Percentiles rank a stretch among this genome's conserved stretches.
Evolutionary conservation across 2,113 vertebrate species (phyloP).

Genomic region (Callaeas wilsoni): DNA sequence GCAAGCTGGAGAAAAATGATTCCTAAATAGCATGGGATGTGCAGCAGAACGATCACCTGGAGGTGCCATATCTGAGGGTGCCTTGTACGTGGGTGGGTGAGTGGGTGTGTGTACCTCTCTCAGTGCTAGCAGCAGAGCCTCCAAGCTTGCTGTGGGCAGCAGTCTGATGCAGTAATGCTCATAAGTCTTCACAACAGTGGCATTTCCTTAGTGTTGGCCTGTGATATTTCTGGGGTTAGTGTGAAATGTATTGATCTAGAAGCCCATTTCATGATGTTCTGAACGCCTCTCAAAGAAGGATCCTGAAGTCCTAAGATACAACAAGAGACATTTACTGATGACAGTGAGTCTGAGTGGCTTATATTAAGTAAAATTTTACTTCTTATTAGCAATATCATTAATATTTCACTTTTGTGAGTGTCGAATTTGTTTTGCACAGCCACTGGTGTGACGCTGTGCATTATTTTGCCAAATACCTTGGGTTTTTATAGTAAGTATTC

Average conservation of each 20-base stretch:
- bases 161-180: neutral
- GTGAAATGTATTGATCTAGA: neutral
- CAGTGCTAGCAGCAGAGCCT: rapidly evolving
- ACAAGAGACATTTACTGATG: neutral
- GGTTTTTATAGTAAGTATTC: neutral
- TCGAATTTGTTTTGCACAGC: neutral
- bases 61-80: neutral
- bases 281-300: neutral
- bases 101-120: neutral
- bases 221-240: neutral
- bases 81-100: too few species aligned
- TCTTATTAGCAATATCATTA: neutral
- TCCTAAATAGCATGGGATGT: neutral
- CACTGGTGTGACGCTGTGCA: neutral
- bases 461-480: neutral
- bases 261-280: neutral
- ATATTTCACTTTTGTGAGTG: neutral
- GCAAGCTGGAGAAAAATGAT: neutral
- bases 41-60: neutral
- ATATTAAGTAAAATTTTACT: neutral
- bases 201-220: neutral
- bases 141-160: neutral
- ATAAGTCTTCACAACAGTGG: neutral
- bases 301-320: neutral
- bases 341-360: neutral